Evolutionary conservation across 2,797 vertebrate genomes (phyloP).

Genomic region (Phyllotis vaccarum): DNA sequence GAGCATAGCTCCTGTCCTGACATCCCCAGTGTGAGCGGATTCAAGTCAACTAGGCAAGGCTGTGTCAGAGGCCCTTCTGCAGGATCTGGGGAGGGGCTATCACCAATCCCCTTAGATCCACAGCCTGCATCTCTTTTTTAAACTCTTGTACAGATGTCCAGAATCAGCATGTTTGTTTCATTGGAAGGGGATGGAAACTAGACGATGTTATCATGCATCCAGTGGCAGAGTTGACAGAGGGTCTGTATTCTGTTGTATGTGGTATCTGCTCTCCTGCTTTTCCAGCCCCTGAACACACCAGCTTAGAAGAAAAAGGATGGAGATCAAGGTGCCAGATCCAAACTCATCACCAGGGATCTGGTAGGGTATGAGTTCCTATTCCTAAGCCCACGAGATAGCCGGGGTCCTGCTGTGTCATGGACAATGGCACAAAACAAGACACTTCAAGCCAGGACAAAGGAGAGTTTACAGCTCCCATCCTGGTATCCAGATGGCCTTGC

Average conservation of each 20-base stretch:
- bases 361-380: neutral
- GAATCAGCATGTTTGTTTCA: neutral
- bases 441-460: neutral
- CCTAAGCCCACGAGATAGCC: neutral
- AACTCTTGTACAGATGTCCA: neutral
- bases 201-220: neutral
- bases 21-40: neutral
- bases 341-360: neutral
- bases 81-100: neutral
- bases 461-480: neutral
- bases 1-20: neutral
- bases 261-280: neutral
- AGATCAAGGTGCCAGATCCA: neutral
- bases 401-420: neutral
- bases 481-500: rapidly evolving
- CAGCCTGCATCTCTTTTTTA: neutral
- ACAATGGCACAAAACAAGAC: neutral
- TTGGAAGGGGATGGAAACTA: neutral
- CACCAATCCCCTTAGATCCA: neutral
- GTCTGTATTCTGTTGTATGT: neutral
- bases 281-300: neutral
- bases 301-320: neutral
- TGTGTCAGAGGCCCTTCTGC: neutral
- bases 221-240: neutral
- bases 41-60: neutral